A percentile compares a stretch with the other conserved stretches of the same genome.
Evolutionary conservation across 2,113 vertebrate species (phyloP).

Genomic region (Gallinago paraguaiae): DNA sequence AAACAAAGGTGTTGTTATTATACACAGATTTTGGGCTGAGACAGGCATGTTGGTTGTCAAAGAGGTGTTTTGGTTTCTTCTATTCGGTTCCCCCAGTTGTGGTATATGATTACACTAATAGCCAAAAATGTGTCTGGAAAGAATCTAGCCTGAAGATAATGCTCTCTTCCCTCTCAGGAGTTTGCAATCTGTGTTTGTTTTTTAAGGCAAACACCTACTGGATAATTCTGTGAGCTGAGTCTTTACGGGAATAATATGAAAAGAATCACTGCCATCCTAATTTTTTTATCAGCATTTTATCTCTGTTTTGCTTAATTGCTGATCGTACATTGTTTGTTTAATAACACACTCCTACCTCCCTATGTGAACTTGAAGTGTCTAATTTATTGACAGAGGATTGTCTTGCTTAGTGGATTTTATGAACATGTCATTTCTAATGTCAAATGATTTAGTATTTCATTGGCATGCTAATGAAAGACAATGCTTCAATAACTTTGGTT

Average conservation of each 20-base stretch:
- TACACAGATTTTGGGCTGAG: background rate
- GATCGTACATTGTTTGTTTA: background rate
- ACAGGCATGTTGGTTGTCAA: background rate
- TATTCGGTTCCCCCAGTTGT: background rate
- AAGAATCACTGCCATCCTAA: background rate
- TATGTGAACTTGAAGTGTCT: background rate
- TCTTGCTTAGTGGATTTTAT: background rate
- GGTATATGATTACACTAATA: background rate
- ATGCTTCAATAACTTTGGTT: background rate
- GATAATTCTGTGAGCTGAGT: background rate
- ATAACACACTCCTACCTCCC: background rate
- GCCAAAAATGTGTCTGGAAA: background rate
- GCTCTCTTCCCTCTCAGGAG: background rate
- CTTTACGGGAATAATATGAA: background rate
- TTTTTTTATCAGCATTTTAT: background rate
- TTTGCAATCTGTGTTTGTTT: background rate
- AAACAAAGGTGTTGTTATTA: background rate
- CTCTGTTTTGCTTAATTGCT: background rate
- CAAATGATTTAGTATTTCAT: background rate
- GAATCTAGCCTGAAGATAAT: background rate
- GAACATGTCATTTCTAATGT: background rate
- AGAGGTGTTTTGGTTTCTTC: background rate
- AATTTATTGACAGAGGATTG: background rate
- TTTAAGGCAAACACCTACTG: background rate
- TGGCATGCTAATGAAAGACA: background rate